phyloP scores from a whole-genome alignment of 2,797 vertebrate species.

The Lindbergichthys nudifrons region DNA sequence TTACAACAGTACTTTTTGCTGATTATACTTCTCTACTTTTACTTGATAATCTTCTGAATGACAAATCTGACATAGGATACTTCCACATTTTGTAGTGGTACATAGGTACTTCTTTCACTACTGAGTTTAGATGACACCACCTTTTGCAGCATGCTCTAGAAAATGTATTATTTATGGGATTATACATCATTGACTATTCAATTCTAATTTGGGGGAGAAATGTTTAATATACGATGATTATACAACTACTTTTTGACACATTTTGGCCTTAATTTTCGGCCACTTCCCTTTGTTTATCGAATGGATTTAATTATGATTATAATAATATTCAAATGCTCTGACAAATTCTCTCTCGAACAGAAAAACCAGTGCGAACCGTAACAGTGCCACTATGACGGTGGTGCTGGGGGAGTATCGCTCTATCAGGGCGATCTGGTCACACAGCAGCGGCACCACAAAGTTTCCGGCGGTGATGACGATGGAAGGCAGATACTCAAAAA shows the following conservation, averaged over 20 bases:
- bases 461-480: constrained; percentile 88
- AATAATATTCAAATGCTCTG: not conserved
- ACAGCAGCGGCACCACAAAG: constrained; percentile 87
- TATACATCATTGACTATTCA: no score
- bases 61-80: not conserved
- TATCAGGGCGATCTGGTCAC: constrained; percentile 82
- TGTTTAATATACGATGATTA: no score
- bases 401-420: constrained; percentile 85
- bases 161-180: not conserved
- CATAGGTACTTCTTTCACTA: not conserved
- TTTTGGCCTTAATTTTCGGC: no score
- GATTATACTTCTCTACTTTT: not conserved
- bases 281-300: no score
- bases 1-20: no score
- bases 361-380: constrained; percentile 81
- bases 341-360: constrained; percentile 3
- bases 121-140: not conserved
- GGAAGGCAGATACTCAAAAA: constrained; percentile 88
- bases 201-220: no score
- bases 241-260: no score
- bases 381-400: constrained; percentile 85
- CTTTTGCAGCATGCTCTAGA: not conserved
- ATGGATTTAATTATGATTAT: no score
- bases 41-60: not conserved
- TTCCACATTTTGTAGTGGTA: not conserved